Base-by-base conservation (phyloP, 1,140 invertebrate species). In the Drosophila pruinosa region DNA sequence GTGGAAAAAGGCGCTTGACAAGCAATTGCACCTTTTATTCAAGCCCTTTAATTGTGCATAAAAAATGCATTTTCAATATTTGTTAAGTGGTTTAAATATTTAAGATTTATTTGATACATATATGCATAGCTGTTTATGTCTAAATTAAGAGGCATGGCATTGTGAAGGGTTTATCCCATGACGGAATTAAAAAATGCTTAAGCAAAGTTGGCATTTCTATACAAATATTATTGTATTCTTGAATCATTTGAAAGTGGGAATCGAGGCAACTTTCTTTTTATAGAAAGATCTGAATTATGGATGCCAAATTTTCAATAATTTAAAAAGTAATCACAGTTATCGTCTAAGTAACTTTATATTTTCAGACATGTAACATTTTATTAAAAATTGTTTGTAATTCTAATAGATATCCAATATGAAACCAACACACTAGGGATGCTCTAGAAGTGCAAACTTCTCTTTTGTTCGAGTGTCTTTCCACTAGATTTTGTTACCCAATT, bases 1-100 rank as follows among this genome's bases (percentile, higher is more conserved):
- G 15, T 64, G 65, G 77, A 79, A 72, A 56, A 72, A 56, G 68
- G 53, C 41, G 38, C 28, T 12, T 72, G 78, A 72, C 72, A 80
- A 71, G 26, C 61, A 45, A 47, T 59, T 45, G 75, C 58, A 62
- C 22, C 15, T 57, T 57, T n/a, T 53, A 36, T 50, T 47, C 24
- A 43, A 41, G 28, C 48, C n/a, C 21, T 56, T 43, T 45, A 24
- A 50, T 41, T 26, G 63, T 17, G 47, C 61, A 54, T 67, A 39
- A 50, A 56, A 64, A 62, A 22, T 31, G 2, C 36, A 45, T 59
- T 48, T 48, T 0, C 50, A 63, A 68, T 57, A 54, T 8, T 7
- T 19, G 41, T 67, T 74, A 39, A 65, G 69, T 57, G 28, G 62
- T 36, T 54, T 36, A 21, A 62, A 38, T 50, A 45, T 63, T 63